Evolutionary conservation across 2,113 vertebrate species (phyloP).

Genomic region (Hemiprocne comata): DNA sequence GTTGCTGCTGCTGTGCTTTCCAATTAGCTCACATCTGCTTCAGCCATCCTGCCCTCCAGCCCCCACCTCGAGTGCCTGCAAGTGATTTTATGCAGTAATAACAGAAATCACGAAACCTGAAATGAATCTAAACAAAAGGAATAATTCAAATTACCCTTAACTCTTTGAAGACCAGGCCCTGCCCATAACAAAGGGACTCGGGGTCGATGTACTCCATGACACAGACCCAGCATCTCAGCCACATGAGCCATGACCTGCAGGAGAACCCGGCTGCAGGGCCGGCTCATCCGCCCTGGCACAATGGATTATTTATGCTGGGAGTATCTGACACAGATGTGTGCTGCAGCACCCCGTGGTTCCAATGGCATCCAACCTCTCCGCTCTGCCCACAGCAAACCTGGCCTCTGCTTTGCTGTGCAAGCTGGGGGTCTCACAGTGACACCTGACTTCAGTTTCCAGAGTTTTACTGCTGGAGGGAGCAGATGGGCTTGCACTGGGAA

Average conservation of each 20-base stretch:
- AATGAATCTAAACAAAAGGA: conserved; percentile 74
- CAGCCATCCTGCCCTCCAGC: not conserved
- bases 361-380: not conserved
- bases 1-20: conserved; percentile 50
- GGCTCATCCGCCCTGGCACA: not conserved
- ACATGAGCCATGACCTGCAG: not conserved
- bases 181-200: not conserved
- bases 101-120: conserved; percentile 66
- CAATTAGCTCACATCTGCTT: conserved; percentile 55
- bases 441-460: not conserved
- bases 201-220: not conserved
- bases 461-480: not conserved
- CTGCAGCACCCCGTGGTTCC: not conserved
- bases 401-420: not conserved
- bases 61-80: conserved; percentile 48
- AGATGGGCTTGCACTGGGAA: fast-evolving
- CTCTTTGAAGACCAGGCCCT: not conserved
- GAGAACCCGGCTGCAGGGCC: not conserved
- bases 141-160: conserved; percentile 60
- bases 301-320: not conserved
- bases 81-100: conserved; percentile 68
- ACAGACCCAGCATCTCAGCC: not conserved
- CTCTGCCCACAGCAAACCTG: not conserved
- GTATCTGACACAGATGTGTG: not conserved
- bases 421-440: not conserved